Percentiles rank a stretch among this genome's conserved stretches.
These are phyloP conservation scores for Brachionus manjavacas DNA, from an alignment of 1,140 invertebrate species.

Conservation along the genomic window DNA sequence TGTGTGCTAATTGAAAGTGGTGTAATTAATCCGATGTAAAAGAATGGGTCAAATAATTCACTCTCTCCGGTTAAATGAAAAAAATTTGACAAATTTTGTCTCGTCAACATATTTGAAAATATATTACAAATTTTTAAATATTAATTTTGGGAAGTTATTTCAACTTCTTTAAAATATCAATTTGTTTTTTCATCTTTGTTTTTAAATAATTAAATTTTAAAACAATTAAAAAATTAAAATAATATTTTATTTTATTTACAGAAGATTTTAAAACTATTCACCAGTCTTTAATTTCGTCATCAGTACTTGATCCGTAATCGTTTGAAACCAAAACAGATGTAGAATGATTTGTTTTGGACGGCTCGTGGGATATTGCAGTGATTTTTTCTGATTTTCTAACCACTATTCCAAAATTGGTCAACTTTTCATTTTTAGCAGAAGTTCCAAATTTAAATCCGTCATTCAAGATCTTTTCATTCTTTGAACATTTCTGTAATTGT, in stretches of 20 bases:
- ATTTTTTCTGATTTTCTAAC: neutral
- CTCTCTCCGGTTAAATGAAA: neutral
- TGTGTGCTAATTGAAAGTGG: constrained; percentile 31
- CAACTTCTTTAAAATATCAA: no score
- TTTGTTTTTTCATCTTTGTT: no score
- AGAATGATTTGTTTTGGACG: neutral
- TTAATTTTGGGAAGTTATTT: neutral
- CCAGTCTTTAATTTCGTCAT: neutral
- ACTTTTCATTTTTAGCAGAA: neutral
- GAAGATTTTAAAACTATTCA: neutral
- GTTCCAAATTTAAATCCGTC: neutral
- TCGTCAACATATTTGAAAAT: neutral
- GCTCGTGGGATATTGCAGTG: neutral
- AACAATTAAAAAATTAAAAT: neutral
- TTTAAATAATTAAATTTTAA: neutral
- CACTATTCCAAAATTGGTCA: neutral
- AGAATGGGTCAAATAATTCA: neutral
- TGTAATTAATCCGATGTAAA: constrained; percentile 25
- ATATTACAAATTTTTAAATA: neutral
- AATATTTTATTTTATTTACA: neutral
- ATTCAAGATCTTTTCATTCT: neutral
- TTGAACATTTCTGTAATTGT: neutral
- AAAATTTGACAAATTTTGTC: neutral
- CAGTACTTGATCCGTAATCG: neutral
- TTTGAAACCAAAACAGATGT: neutral